Base-by-base conservation (phyloP, 2,113 vertebrate genomes). In the Dascyllus trimaculatus region DNA sequence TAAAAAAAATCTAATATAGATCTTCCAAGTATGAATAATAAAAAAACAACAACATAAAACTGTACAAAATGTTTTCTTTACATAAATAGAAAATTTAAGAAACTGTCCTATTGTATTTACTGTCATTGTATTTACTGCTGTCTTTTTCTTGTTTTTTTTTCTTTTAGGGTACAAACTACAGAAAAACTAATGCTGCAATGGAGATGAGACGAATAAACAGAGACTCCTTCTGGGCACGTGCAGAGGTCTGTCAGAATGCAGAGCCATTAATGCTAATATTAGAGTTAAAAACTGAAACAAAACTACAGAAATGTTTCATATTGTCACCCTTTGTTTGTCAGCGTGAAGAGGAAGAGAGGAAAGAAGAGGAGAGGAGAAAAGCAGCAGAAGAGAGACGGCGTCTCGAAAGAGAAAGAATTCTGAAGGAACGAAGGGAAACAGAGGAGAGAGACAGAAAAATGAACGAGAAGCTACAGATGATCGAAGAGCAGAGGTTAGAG, bases 171-270 rank as follows among this genome's bases (percentile, higher is more conserved):
- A 97, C 96, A 49, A 97, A 96, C 82, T 97, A 97, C 91, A 94
- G 91, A 86, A 97, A 96, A 85, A 96, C 96, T 0, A 96, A 96
- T 67, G 95, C 96, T 0, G 95, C 95, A 0, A 86, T 96, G 94
- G 96, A 97, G 93, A 96, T 97, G 87, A 94, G 93, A 82, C 85
- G 88, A 40, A 95, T 95, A 78, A 94, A 95, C 88, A 93, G 96
- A 81, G 95, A 96, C 56, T 95, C 95, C 24, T 97, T 97, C 94
- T 97, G 96, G 96, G 96, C 95, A 5, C 93, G 93, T 84, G 95
- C 95, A 14, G 96, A 96, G 95, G 96, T 96, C 82, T 29, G 81
- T 14, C 2, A 17, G 49, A 85, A 69, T 1, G n/a, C n/a, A n/a
- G n/a, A n/a, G n/a, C n/a, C n/a, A n/a, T n/a, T n/a, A n/a, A n/a